Evolutionary conservation across 2,797 vertebrate genomes (phyloP), one percentile per base, ranked within the genome.

Genomic region (Myotis daubentonii): DNA sequence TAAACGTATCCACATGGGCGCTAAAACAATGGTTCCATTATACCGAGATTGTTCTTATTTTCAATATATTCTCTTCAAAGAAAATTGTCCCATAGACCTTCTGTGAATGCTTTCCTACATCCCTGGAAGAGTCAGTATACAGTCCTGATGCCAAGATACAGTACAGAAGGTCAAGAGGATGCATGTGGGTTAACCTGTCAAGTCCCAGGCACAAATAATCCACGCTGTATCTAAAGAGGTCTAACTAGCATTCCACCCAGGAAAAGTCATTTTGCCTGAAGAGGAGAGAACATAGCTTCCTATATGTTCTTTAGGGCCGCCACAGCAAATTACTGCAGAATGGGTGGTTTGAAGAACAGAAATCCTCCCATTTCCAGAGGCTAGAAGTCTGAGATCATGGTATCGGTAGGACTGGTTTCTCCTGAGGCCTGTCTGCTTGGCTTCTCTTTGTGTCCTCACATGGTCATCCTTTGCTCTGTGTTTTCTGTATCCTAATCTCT

Each of bases 201-300:
- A 75, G 25, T 70, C 66, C 47, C 19, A 23, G 30, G 20, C 30
- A 86, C 33, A 95, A 92, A 96, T 17, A 76, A 88, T 95, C 57
- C 68, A 93, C 19, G 13, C 70, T 75, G 12, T 74, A 41, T 94
- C 72, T 65, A 22, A 93, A 7, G 20, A 94, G 60, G 53, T 78
- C 28, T 95, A 71, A 84, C 53, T 83, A 95, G 3, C 38, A 47
- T 92, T 97, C 57, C 83, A 95, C 92, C 79, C 30, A 96, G 49
- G 72, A 78, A 55, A 57, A 95, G 70, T 65, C 28, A 51, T 71
- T 93, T 91, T 95, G 82, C 15, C 83, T 70, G 0, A 13, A 84
- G 62, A 96, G 75, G 92, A 10, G 70, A 72, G 47, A 4, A 33
- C 0, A 47, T 25, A 30, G 81, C 65, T 95, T 92, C 88, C 62